phyloP scores from a whole-genome alignment of 2,113 vertebrate genomes.

The Serinus canaria region DNA sequence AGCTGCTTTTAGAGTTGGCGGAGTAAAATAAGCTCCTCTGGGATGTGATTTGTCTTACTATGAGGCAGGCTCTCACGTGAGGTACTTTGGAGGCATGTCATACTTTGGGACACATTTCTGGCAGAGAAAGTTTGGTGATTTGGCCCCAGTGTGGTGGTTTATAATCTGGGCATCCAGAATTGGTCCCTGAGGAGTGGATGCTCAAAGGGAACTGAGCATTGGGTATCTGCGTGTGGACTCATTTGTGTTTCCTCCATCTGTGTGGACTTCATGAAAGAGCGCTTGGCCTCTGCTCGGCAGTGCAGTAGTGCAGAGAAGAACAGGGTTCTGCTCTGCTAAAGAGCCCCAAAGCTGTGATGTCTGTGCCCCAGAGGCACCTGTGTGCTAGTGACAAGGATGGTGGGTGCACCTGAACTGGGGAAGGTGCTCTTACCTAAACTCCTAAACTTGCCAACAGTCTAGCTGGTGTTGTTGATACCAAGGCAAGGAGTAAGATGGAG shows the following conservation, averaged over 20 bases:
- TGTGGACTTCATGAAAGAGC: background rate
- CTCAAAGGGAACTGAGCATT: rapidly evolving
- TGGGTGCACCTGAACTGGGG: background rate
- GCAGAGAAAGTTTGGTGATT: background rate
- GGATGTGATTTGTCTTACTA: background rate
- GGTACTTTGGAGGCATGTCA: background rate
- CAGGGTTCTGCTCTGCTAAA: background rate
- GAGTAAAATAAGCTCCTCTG: background rate
- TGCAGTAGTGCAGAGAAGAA: background rate
- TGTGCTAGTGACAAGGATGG: rapidly evolving
- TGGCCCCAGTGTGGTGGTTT: background rate
- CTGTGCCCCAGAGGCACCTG: background rate
- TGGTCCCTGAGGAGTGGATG: background rate
- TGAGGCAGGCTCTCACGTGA: background rate
- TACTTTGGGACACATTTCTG: background rate
- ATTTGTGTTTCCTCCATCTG: background rate
- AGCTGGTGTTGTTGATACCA: background rate
- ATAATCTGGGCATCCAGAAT: background rate
- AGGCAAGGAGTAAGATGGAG: background rate
- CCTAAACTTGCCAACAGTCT: background rate
- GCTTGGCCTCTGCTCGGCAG: background rate
- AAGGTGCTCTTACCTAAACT: background rate
- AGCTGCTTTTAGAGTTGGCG: background rate
- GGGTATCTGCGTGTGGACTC: background rate
- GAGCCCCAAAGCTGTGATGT: background rate